Evolutionary conservation across 2,113 vertebrate species (phyloP).

Genomic region (Strigops habroptila): DNA sequence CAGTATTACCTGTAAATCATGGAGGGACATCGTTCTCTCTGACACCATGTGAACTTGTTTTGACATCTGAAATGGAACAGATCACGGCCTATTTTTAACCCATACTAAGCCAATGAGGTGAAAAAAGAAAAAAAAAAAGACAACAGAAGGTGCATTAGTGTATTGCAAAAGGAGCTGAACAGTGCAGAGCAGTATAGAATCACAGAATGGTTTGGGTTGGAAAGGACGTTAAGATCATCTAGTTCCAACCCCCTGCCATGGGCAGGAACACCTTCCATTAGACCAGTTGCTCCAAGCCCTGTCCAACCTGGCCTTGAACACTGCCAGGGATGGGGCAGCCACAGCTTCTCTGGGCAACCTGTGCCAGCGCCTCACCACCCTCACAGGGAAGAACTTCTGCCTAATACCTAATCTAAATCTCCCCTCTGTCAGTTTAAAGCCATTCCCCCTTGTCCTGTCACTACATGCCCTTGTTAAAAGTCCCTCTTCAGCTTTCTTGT

Average conservation of each 20-base stretch:
- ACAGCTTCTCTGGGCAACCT: not conserved
- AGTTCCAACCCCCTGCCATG: not conserved
- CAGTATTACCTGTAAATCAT: fast-evolving
- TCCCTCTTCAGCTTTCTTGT: not conserved
- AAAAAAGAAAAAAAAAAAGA: not conserved
- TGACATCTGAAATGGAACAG: not conserved
- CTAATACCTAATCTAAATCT: not conserved
- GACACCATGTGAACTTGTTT: fast-evolving
- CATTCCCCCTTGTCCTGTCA: not conserved
- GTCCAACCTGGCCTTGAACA: not conserved
- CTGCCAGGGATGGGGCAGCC: not conserved
- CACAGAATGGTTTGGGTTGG: not conserved
- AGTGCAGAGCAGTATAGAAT: not conserved
- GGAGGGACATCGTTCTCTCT: not conserved
- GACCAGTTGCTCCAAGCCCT: not conserved
- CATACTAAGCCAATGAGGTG: not conserved
- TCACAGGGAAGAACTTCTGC: not conserved
- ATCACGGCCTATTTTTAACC: fast-evolving
- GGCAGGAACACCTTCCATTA: not conserved
- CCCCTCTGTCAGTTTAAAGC: not conserved
- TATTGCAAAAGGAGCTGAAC: not conserved
- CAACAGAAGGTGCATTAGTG: not conserved
- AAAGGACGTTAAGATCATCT: not conserved
- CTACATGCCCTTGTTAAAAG: not conserved
- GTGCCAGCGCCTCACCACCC: not conserved